Evolutionary conservation across 2,113 vertebrate species (phyloP).

Genomic region (Nesoenas mayeri): DNA sequence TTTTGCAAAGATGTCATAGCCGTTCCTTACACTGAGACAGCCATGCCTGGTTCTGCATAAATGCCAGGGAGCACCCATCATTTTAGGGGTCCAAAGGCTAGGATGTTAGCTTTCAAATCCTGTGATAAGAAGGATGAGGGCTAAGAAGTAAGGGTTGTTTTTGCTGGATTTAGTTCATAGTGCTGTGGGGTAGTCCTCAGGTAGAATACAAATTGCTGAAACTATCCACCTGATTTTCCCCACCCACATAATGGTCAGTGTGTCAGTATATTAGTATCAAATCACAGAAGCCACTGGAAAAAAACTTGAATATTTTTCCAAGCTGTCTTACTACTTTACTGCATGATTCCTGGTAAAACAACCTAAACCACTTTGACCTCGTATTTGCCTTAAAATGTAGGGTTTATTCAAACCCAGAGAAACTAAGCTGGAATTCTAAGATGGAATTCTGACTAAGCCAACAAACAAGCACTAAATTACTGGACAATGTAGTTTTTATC

Average conservation of each 20-base stretch:
- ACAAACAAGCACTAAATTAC: not conserved
- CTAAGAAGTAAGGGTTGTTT: not conserved
- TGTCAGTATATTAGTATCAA: not conserved
- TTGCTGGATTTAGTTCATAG: not conserved
- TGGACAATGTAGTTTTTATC: not conserved
- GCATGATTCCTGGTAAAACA: not conserved
- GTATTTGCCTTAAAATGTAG: not conserved
- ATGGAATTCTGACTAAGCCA: not conserved
- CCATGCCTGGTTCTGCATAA: not conserved
- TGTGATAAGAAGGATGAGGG: not conserved
- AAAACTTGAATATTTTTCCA: not conserved
- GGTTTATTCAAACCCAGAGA: not conserved
- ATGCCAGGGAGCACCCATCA: not conserved
- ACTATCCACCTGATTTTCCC: not conserved
- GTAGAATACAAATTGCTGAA: not conserved
- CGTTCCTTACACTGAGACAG: not conserved
- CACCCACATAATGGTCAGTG: not conserved
- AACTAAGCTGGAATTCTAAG: not conserved
- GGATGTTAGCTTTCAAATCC: not conserved
- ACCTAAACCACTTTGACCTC: not conserved
- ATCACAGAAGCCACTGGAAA: not conserved
- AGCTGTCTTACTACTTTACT: not conserved
- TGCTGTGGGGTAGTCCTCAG: not conserved
- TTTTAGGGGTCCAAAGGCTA: fast-evolving
- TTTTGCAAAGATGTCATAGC: no score